Conservation (phyloP, 2,113 vertebrate species). For the Oriolus oriolus region DNA sequence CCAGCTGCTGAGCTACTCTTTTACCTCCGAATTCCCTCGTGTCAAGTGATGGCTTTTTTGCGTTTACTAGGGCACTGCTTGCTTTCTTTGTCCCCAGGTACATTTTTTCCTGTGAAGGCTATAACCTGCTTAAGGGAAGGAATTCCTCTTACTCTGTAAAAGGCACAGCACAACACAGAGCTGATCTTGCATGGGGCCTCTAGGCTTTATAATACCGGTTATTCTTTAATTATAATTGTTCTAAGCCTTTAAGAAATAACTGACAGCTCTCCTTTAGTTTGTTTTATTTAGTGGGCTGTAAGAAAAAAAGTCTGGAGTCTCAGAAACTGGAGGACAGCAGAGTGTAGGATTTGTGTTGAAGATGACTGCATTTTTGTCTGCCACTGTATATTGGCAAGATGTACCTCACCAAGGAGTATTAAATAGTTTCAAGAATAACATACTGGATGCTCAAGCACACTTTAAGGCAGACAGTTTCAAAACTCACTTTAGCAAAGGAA, state of each 20-base stretch:
- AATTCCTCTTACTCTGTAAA: neutral
- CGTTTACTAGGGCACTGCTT: neutral
- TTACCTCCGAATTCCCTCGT: neutral
- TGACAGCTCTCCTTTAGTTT: neutral
- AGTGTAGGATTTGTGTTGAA: neutral
- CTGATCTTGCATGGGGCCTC: neutral
- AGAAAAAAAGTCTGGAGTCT: neutral
- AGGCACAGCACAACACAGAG: neutral
- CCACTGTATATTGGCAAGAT: neutral
- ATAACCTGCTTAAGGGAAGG: neutral
- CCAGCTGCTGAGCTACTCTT: neutral
- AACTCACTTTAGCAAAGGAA: neutral
- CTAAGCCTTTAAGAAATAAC: neutral
- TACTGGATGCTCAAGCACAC: neutral
- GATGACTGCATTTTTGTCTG: neutral
- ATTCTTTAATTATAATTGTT: neutral
- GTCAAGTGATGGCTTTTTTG: neutral
- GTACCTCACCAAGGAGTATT: neutral
- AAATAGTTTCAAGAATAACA: neutral
- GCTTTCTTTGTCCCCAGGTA: neutral
- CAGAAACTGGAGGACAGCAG: neutral
- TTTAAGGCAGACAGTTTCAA: neutral
- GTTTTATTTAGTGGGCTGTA: neutral
- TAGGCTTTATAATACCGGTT: neutral
- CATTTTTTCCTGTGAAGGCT: neutral